These are phyloP conservation scores for Siniperca chuatsi DNA, from an alignment of 2,113 vertebrate species.

Conservation along the genomic window DNA sequence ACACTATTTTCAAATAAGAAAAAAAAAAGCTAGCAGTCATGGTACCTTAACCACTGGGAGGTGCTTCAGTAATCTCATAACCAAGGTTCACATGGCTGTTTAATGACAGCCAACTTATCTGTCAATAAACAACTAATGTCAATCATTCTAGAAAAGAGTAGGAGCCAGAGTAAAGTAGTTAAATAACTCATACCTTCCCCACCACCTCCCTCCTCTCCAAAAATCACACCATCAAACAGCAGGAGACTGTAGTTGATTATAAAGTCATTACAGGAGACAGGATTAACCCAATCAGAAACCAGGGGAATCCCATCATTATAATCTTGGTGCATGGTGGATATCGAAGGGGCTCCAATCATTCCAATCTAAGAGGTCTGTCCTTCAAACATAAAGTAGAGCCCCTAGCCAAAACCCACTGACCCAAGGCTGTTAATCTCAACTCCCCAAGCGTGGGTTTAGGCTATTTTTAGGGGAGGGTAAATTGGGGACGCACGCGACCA, in stretches of 20 bases:
- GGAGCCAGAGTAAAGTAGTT: not conserved
- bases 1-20: not conserved
- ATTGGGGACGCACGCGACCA: slow-evolving; percentile 47
- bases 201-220: not conserved
- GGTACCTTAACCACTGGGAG: not conserved
- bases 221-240: slow-evolving; percentile 29
- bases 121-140: slow-evolving; percentile 3
- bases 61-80: not conserved
- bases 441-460: slow-evolving; percentile 49
- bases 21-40: not conserved
- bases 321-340: slow-evolving; percentile 50
- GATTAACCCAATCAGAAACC: slow-evolving; percentile 74
- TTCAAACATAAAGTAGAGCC: slow-evolving; percentile 32
- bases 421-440: slow-evolving; percentile 66
- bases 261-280: slow-evolving; percentile 51
- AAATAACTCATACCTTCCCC: not conserved
- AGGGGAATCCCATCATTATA: slow-evolving; percentile 68
- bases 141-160: slow-evolving; percentile 6
- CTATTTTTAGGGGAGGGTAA: slow-evolving; percentile 59
- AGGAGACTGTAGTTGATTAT: slow-evolving; percentile 49
- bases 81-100: not conserved
- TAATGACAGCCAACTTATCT: not conserved
- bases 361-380: slow-evolving; percentile 30
- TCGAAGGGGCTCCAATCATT: slow-evolving; percentile 55
- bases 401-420: slow-evolving; percentile 58